Conservation (phyloP, 1,140 invertebrate genomes). For the Drosophila micromelanica region DNA sequence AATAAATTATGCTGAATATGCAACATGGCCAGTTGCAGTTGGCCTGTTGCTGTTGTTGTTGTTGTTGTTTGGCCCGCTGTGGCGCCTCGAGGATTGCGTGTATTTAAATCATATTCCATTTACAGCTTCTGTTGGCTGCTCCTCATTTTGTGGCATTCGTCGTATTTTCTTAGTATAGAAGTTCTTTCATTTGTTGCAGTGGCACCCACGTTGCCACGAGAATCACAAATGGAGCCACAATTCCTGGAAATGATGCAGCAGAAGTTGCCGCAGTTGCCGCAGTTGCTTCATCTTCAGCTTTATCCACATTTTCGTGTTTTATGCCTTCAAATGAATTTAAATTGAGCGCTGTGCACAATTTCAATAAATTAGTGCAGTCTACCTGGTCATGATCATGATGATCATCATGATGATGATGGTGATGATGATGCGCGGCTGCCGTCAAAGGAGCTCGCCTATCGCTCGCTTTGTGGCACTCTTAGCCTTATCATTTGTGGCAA, state of each 20-base stretch:
- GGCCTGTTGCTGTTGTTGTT: neutral
- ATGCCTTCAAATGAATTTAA: constrained; percentile 45
- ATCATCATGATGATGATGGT: no score
- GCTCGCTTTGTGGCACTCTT: constrained; percentile 15
- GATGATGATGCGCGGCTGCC: neutral
- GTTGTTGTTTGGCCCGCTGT: constrained; percentile 24
- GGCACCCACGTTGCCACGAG: constrained; percentile 6
- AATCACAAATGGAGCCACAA: neutral
- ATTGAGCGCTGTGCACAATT: constrained; percentile 30
- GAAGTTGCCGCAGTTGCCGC: constrained; percentile 4
- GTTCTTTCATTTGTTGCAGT: neutral
- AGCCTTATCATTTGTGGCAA: constrained; percentile 54
- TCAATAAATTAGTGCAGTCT: constrained; percentile 38
- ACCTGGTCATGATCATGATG: neutral
- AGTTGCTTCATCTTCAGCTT: neutral
- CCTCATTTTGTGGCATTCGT: neutral
- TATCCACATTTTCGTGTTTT: constrained; percentile 7
- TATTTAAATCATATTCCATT: constrained; percentile 68
- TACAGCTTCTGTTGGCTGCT: constrained; percentile 60
- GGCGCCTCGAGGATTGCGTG: constrained; percentile 69
- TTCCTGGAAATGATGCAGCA: constrained; percentile 34
- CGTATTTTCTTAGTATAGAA: neutral
- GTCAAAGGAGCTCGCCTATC: constrained; percentile 15
- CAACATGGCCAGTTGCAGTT: constrained; percentile 8
- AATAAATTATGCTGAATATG: constrained; percentile 56